These are phyloP conservation scores for Eilema depressum DNA, from an alignment of 2,888 invertebrate species.

Conservation along the genomic window DNA sequence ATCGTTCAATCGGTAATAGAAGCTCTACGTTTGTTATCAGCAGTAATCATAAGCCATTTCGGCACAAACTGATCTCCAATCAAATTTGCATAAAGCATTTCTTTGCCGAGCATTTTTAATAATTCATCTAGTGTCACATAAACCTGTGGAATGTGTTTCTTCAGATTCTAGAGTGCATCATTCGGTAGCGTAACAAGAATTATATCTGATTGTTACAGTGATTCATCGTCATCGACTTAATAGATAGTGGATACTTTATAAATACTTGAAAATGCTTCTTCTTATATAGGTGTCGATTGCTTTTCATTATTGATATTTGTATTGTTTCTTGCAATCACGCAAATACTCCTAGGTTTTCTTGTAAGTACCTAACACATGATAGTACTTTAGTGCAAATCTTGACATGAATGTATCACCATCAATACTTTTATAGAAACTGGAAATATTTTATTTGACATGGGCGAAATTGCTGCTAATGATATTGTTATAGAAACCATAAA, in stretches of 20 bases:
- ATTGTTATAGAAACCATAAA: no score
- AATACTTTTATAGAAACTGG: no score
- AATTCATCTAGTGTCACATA: background rate
- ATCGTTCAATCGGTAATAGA: conserved; percentile 31
- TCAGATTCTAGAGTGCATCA: background rate
- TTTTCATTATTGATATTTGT: background rate
- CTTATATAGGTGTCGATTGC: background rate
- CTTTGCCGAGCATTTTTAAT: background rate
- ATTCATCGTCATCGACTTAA: background rate
- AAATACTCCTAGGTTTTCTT: background rate
- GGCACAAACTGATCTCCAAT: conserved; percentile 21
- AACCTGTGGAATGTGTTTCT: background rate
- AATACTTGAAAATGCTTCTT: background rate
- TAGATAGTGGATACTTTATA: background rate
- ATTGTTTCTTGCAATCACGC: background rate
- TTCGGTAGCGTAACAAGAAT: background rate
- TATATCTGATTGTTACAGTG: background rate
- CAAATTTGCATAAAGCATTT: conserved; percentile 24
- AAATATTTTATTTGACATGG: no score
- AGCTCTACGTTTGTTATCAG: conserved; percentile 42
- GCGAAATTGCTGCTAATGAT: no score
- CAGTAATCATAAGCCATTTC: conserved; percentile 25
- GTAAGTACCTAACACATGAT: background rate
- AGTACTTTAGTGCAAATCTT: background rate
- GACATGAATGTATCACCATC: no score